Evolutionary conservation across 1,140 invertebrate genomes (phyloP).

Genomic region (Neodiprion lecontei): DNA sequence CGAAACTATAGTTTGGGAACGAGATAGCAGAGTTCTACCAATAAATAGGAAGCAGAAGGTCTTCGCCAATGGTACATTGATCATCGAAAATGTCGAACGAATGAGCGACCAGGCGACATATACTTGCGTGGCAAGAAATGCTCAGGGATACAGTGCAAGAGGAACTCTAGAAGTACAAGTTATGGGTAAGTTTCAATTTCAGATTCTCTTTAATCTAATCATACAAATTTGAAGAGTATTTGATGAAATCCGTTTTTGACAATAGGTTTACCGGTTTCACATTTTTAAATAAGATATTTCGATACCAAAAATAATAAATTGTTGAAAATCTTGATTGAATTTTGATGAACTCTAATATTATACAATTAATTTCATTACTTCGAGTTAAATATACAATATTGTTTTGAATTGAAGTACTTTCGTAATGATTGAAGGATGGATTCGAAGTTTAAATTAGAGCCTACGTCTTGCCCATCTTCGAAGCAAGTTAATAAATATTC

Average conservation of each 20-base stretch:
- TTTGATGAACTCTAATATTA: no score
- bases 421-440: no score
- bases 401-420: no score
- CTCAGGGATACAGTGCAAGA: constrained; percentile 86
- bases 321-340: no score
- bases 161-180: constrained; percentile 92
- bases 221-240: no score
- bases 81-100: constrained; percentile 92
- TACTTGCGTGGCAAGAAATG: constrained; percentile 91
- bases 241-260: no score
- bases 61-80: constrained; percentile 91
- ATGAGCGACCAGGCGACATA: constrained; percentile 93
- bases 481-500: not conserved
- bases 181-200: constrained; percentile 82
- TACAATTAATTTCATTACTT: no score
- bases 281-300: no score
- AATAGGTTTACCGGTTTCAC: no score
- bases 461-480: not conserved
- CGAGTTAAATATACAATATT: no score
- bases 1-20: constrained; percentile 92
- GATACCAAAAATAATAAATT: no score
- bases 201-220: not conserved
- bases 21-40: constrained; percentile 81
- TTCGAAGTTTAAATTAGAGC: no score
- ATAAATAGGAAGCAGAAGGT: constrained; percentile 96